Base-by-base conservation (phyloP, 2,888 invertebrate species). In the Erpobdella octoculata region DNA sequence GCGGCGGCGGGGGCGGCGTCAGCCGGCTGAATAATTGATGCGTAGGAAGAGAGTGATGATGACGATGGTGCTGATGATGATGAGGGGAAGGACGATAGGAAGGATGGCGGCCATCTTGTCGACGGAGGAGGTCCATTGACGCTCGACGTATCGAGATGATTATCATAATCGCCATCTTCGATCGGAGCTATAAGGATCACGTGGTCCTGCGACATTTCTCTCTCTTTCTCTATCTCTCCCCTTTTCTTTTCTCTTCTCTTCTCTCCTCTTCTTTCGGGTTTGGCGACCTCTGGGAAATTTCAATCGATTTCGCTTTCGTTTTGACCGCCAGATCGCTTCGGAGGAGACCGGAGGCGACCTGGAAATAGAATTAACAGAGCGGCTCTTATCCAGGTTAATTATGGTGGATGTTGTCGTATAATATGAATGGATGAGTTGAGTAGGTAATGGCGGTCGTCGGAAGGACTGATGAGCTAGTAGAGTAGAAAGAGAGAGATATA, bases 21-120 rank as follows among this genome's bases (percentile, higher is more conserved):
- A 6, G 66, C 31, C n/a, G 38, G 38, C 21, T 35, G 38, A 2
- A 66, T 38, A 66, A 41, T 37, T 28, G 46, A 66, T n/a, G 66
- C 35, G 21, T 36, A 37, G n/a, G 66, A 66, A 9, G 46, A 41
- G 21, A 28, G 28, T 21, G 46, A 46, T 21, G 21, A 46, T 46
- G 46, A 21, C 1, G 53, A 53, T 53, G 53, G 53, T 25, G 53
- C 4, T 3, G 53, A 9, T 18, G 53, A 53, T n/a, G 53, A n/a
- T 53, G 53, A 53, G 5, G 53, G 28, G 21, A 28, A 53, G 21
- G 53, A 53, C 28, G 21, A 28, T 5, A 28, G 53, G 53, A 53
- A 53, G 8, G 35, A 62, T 35, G 6, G 62, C n/a, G 28, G 25
- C 21, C 36, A 36, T 62, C 62, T 18, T 62, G 9, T 31, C n/a